A percentile compares a stretch with the other conserved stretches of the same genome.
Conservation (phyloP, 2,113 vertebrate genomes). For the Oxyura jamaicensis region DNA sequence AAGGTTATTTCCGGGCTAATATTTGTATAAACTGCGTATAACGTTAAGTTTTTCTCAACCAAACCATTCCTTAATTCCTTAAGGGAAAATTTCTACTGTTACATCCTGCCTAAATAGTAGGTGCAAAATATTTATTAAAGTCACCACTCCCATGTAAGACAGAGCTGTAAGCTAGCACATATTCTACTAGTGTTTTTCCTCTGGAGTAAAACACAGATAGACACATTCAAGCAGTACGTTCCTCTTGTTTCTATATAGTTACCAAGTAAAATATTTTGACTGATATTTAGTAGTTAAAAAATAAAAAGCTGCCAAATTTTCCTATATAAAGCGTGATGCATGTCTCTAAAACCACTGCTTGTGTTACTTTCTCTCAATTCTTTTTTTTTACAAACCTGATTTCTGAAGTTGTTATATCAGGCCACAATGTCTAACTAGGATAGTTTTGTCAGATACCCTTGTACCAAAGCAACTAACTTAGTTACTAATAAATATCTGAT, state of each 20-base stretch:
- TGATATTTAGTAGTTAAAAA: neutral
- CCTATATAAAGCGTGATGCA: neutral
- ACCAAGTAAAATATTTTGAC: neutral
- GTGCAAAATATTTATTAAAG: neutral
- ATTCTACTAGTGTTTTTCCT: neutral
- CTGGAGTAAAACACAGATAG: neutral
- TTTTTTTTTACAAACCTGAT: neutral
- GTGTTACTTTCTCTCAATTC: neutral
- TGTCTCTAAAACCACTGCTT: neutral
- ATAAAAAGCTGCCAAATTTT: neutral
- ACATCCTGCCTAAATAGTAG: neutral
- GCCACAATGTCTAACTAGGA: neutral
- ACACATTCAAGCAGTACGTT: neutral
- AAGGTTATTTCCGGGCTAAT: neutral
- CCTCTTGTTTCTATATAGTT: neutral
- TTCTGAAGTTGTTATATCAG: neutral
- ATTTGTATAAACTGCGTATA: neutral
- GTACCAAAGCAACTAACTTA: slow-evolving; percentile 26
- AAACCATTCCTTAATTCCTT: neutral
- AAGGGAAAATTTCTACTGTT: neutral
- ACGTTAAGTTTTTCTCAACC: neutral
- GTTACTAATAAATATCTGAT: slow-evolving; percentile 33
- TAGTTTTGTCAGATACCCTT: neutral
- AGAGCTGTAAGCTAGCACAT: neutral
- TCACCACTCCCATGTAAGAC: neutral